phyloP scores from a whole-genome alignment of 2,113 vertebrate species.

The Piprites chloris region DNA sequence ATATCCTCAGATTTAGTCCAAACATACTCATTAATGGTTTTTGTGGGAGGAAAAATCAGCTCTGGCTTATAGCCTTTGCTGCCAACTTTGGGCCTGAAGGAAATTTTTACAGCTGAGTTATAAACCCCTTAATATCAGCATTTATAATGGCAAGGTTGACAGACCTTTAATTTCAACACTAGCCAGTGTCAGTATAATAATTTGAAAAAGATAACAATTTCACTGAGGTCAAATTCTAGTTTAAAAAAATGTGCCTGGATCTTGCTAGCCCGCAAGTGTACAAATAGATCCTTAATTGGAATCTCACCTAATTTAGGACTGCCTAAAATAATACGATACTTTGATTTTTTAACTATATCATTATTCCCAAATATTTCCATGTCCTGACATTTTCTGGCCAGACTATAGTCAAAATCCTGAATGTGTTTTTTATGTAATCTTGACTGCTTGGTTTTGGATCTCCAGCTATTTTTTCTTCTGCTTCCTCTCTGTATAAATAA shows the following conservation, averaged over 20 bases:
- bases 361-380: slow-evolving; percentile 37
- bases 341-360: slow-evolving; percentile 12
- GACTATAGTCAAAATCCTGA: slow-evolving; percentile 42
- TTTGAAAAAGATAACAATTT: slow-evolving; percentile 48
- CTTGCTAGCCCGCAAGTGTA: neutral
- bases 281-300: slow-evolving; percentile 20
- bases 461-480: slow-evolving; percentile 28
- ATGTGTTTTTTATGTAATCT: slow-evolving; percentile 37
- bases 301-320: neutral
- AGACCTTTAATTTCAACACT: slow-evolving; percentile 44
- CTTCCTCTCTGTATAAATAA: slow-evolving; percentile 39
- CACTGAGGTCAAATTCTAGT: slow-evolving; percentile 24
- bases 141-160: slow-evolving; percentile 32
- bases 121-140: slow-evolving; percentile 48
- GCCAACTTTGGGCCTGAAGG: slow-evolving; percentile 26
- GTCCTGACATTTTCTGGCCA: slow-evolving; percentile 44
- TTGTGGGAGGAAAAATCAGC: neutral
- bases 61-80: slow-evolving; percentile 25
- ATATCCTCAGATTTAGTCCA: neutral
- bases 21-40: neutral
- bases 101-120: slow-evolving; percentile 65
- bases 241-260: neutral
- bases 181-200: slow-evolving; percentile 17
- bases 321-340: neutral
- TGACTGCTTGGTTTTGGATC: slow-evolving; percentile 28